Evolutionary conservation across 2,797 vertebrate genomes (phyloP).

Genomic region (Melopsittacus undulatus): DNA sequence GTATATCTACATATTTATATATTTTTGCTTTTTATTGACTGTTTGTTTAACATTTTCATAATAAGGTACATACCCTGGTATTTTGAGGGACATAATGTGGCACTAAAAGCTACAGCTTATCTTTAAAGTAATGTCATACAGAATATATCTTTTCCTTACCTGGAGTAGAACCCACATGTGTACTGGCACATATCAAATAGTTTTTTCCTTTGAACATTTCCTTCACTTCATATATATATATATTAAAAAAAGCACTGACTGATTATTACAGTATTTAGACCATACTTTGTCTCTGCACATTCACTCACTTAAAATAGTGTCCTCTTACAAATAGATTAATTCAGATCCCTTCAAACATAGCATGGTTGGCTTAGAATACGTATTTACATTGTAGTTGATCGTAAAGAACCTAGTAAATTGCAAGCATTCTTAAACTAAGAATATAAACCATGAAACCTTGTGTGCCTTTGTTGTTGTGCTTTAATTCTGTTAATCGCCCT

Average conservation of each 20-base stretch:
- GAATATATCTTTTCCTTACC: not conserved
- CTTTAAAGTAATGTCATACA: not conserved
- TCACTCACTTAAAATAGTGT: not conserved
- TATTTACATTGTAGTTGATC: slow-evolving; percentile 34
- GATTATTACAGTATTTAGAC: not conserved
- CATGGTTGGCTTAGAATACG: not conserved
- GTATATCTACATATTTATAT: not conserved
- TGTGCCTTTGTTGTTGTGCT: slow-evolving; percentile 85
- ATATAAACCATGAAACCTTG: slow-evolving; percentile 74
- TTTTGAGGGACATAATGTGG: not conserved
- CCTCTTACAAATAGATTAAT: not conserved
- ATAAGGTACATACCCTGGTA: not conserved
- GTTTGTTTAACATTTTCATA: not conserved
- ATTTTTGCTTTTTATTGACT: not conserved
- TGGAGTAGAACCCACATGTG: not conserved
- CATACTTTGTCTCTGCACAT: not conserved
- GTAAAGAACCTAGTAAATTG: slow-evolving; percentile 26
- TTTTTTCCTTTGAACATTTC: not conserved
- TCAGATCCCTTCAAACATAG: slow-evolving; percentile 1
- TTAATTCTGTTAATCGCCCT: slow-evolving; percentile 95
- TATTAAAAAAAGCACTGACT: not conserved
- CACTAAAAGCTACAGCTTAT: not conserved
- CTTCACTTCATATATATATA: not conserved
- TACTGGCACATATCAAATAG: not conserved
- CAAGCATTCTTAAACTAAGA: slow-evolving; percentile 69